These are phyloP conservation scores for Oryzias sinensis DNA, from an alignment of 2,797 vertebrate species.

Conservation along the genomic window DNA sequence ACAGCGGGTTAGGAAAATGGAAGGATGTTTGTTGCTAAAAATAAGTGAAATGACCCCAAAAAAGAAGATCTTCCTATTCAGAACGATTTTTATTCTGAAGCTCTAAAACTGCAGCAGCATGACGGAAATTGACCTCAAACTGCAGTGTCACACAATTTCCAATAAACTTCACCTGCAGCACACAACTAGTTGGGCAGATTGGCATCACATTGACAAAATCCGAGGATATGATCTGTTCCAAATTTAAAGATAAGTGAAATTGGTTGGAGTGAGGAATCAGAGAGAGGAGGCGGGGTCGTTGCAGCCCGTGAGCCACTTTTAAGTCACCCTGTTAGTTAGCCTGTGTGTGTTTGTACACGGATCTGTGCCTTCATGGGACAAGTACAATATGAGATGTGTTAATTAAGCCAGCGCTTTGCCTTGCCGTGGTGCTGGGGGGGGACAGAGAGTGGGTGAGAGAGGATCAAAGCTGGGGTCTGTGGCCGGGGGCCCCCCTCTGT, in stretches of 20 bases:
- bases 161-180: slow-evolving; percentile 41
- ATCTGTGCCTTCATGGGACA: slow-evolving; percentile 5
- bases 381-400: slow-evolving; percentile 89
- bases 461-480: slow-evolving; percentile 92
- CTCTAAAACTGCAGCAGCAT: slow-evolving; percentile 12
- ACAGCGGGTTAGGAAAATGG: too few relatives aligned
- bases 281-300: slow-evolving; percentile 30
- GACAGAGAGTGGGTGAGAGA: slow-evolving; percentile 40
- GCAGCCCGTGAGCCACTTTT: slow-evolving; percentile 13
- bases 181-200: slow-evolving; percentile 27
- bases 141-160: slow-evolving; percentile 20
- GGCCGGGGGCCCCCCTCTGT: slow-evolving; percentile 88
- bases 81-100: not conserved
- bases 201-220: slow-evolving; percentile 37
- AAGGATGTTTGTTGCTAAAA: too few relatives aligned
- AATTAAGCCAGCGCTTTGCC: slow-evolving; percentile 88
- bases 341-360: not conserved
- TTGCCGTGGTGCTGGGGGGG: slow-evolving; percentile 75
- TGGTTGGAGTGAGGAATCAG: slow-evolving; percentile 18
- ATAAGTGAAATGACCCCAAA: not conserved
- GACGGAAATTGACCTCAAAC: slow-evolving; percentile 21
- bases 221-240: slow-evolving; percentile 35
- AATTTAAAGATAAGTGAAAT: slow-evolving; percentile 35
- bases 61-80: not conserved
- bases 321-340: slow-evolving; percentile 19